A percentile compares a stretch with the other conserved stretches of the same genome.
Evolutionary conservation across 2,888 invertebrate genomes (phyloP).

Genomic region (Tanaodytes sp.): DNA sequence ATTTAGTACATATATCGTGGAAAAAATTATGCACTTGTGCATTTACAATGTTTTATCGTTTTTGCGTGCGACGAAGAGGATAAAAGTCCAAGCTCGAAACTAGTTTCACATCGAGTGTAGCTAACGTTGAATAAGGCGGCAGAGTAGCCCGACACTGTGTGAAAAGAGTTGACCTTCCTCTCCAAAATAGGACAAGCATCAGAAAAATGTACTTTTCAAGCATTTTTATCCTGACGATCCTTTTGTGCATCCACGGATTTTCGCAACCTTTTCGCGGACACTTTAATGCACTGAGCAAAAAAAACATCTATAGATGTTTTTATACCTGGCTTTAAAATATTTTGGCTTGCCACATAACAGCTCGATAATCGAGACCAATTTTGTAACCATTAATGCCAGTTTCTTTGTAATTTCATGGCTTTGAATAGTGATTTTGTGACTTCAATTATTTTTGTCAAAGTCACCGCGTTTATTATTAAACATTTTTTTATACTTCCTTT

Average conservation of each 20-base stretch:
- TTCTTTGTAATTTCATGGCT: too few species aligned
- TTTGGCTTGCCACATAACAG: too few species aligned
- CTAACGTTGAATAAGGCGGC: constrained; percentile 24
- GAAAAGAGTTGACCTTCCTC: constrained; percentile 38
- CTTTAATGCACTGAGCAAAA: too few species aligned
- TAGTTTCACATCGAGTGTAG: constrained; percentile 28
- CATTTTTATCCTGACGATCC: constrained; percentile 41
- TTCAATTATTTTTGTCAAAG: too few species aligned
- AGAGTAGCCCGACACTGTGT: constrained; percentile 25
- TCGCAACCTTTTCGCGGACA: constrained; percentile 31
- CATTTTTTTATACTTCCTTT: too few species aligned
- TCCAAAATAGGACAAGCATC: constrained; percentile 36
- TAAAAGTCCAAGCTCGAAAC: constrained; percentile 20
- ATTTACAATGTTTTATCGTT: constrained; percentile 16
- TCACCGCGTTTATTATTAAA: too few species aligned
- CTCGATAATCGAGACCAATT: too few species aligned
- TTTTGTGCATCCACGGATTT: constrained; percentile 30
- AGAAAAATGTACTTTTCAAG: constrained; percentile 38
- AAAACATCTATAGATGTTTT: too few species aligned
- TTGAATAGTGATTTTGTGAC: too few species aligned
- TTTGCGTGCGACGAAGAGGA: constrained; percentile 19
- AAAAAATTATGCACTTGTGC: constrained; percentile 36
- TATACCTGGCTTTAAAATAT: too few species aligned
- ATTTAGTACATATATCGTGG: too few species aligned
- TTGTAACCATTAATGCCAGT: too few species aligned